Percentiles rank a stretch among this genome's conserved stretches.
Conservation (phyloP, 2,797 vertebrate species). For the Galaxias olidus region DNA sequence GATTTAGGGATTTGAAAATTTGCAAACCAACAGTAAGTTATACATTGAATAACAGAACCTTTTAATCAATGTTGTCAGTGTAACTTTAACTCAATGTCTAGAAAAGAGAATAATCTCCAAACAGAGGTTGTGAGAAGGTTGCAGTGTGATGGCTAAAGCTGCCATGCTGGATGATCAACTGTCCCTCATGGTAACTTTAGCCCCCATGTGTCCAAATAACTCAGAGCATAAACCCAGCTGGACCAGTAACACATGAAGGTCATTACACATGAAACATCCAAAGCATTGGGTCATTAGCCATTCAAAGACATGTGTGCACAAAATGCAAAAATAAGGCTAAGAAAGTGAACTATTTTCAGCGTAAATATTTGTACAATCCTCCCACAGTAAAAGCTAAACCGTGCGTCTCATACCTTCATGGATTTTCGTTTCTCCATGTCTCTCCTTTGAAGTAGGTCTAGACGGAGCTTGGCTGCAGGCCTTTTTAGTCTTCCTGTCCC, state of each 20-base stretch:
- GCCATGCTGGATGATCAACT: slow-evolving; percentile 36
- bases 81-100: not conserved
- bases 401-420: no score
- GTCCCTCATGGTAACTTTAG: slow-evolving; percentile 18
- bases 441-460: no score
- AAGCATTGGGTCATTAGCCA: slow-evolving; percentile 12
- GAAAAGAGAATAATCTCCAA: not conserved
- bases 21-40: not conserved
- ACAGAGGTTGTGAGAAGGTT: not conserved
- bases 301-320: slow-evolving; percentile 1
- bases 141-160: slow-evolving; percentile 24
- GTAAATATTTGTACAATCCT: no score
- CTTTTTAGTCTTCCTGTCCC: no score
- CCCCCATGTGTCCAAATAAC: slow-evolving; percentile 44
- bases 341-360: no score
- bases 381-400: no score
- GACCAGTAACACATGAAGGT: slow-evolving; percentile 38
- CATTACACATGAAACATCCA: slow-evolving; percentile 33
- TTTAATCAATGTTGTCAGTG: not conserved
- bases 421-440: no score
- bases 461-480: no score
- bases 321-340: no score
- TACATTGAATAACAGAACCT: not conserved
- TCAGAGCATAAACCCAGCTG: slow-evolving; percentile 34
- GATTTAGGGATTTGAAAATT: not conserved